Conservation (phyloP, 2,888 invertebrate genomes). For the Parnassius apollo region DNA sequence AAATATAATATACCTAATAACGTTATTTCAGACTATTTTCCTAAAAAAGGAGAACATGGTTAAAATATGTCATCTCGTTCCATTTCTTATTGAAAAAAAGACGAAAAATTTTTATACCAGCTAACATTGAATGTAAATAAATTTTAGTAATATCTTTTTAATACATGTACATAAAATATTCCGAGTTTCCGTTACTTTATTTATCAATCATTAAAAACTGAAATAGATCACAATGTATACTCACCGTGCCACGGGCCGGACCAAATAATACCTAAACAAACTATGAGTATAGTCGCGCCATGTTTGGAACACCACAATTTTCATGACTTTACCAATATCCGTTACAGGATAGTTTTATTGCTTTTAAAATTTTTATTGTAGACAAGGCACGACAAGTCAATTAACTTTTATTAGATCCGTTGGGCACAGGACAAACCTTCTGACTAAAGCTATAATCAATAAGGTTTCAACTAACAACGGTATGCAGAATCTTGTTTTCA, state of each 20-base stretch:
- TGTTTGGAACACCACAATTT: constrained; percentile 39
- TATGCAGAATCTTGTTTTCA: no score
- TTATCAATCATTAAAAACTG: constrained; percentile 60
- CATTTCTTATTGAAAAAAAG: no score
- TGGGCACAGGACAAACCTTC: not conserved
- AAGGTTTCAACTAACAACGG: no score
- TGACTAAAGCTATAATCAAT: not conserved
- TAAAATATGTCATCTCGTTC: no score
- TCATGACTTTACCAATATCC: constrained; percentile 42
- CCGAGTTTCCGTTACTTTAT: constrained; percentile 46
- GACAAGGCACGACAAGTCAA: constrained; percentile 24
- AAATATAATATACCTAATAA: no score
- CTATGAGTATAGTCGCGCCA: constrained; percentile 28
- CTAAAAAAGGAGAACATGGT: no score
- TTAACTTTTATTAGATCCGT: constrained; percentile 12
- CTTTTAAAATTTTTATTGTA: constrained; percentile 26
- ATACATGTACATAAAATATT: constrained; percentile 38
- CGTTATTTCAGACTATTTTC: no score
- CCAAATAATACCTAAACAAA: constrained; percentile 33
- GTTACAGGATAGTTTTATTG: constrained; percentile 37
- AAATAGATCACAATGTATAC: constrained; percentile 43
- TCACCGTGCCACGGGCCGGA: constrained; percentile 23
- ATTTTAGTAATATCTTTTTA: constrained; percentile 16
- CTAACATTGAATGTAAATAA: not conserved
- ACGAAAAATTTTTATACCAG: no score